Evolutionary conservation across 2,888 invertebrate species (phyloP).

Genomic region (Mystacides longicornis): DNA sequence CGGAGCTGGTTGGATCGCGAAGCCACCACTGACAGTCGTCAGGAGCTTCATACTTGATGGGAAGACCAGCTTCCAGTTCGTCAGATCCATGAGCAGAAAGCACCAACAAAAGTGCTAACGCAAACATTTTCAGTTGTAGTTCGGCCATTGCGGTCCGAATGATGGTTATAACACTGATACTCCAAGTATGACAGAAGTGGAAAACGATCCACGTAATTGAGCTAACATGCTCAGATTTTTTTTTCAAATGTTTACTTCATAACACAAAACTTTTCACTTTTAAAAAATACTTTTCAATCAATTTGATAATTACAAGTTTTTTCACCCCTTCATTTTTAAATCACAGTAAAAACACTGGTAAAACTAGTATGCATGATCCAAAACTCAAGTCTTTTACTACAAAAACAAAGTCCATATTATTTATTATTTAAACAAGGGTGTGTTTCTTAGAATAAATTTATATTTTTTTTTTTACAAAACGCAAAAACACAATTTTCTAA

Average conservation of each 20-base stretch:
- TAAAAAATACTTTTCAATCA: too few relatives aligned
- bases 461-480: neutral
- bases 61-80: conserved; percentile 26
- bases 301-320: neutral
- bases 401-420: neutral
- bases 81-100: conserved; percentile 13
- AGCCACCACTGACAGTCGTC: conserved; percentile 80
- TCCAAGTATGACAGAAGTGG: conserved; percentile 4
- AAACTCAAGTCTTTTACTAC: neutral
- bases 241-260: neutral
- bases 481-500: neutral
- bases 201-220: conserved; percentile 7
- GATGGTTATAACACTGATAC: conserved; percentile 8
- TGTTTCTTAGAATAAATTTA: conserved; percentile 10
- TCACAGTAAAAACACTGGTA: too few relatives aligned
- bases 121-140: conserved; percentile 13
- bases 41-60: conserved; percentile 67
- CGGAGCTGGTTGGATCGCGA: conserved; percentile 52
- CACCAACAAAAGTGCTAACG: conserved; percentile 11
- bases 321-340: neutral
- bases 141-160: conserved; percentile 12
- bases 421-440: conserved; percentile 14
- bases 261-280: neutral
- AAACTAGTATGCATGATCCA: too few relatives aligned
- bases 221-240: conserved; percentile 10